Evolutionary conservation across 2,888 invertebrate species (phyloP), one percentile per base, ranked within the genome.

Genomic region (Arrhopalites spinosus): DNA sequence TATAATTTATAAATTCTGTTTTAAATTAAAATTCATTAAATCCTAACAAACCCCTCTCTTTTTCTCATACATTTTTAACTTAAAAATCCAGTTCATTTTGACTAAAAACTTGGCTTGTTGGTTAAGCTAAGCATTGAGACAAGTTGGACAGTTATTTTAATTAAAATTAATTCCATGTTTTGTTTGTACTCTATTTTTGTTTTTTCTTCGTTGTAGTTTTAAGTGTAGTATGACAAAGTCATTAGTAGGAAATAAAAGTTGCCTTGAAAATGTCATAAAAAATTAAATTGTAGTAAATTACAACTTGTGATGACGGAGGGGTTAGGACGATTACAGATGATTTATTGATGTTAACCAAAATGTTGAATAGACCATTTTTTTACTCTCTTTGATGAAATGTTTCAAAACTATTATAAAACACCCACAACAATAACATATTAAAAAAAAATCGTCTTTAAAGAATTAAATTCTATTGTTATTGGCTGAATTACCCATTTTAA

Each of bases 211-310:
- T 36, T 11, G 36, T 36, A 36, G 36, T n/a, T n/a, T 56, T 56
- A 45, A 11, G 15, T 45, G 7, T 45, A 11, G 15, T 45, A 8
- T 56, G n/a, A 56, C n/a, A 56, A 25, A 59, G 59, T 25, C 50
- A 25, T 59, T 25, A 27, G 13, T 25, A n/a, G n/a, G n/a, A n/a
- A n/a, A n/a, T n/a, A n/a, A n/a, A n/a, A 59, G 7, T 59, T 27
- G 59, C 59, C 59, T 59, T 59, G 59, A 59, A 59, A 59, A 13
- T 25, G 59, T 25, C 23, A 59, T 59, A 59, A 59, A 59, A n/a
- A 59, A 25, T 23, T 13, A 59, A 13, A 59, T 59, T 59, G 59
- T 59, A 59, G 25, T 59, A 27, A 59, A 20, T 59, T 25, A 11
- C 15, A 17, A n/a, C 2, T n/a, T 5, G 50, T 11, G 25, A 13